Evolutionary conservation across 2,113 vertebrate genomes (phyloP).

Genomic region (Solea solea): DNA sequence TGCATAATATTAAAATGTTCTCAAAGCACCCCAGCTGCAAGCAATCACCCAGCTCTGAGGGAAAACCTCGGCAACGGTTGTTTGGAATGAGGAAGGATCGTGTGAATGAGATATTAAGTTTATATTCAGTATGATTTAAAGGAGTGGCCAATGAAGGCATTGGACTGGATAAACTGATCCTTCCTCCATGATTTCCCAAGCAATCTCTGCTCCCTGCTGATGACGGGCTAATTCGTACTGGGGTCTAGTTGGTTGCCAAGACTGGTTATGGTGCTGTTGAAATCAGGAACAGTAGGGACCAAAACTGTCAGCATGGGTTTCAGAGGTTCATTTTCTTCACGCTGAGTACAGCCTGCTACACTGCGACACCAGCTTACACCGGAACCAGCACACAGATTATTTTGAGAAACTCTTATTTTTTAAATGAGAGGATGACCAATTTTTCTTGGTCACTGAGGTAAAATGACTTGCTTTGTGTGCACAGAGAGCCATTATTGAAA

Average conservation of each 20-base stretch:
- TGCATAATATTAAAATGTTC: slow-evolving; percentile 89
- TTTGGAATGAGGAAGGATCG: slow-evolving; percentile 43
- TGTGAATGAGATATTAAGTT: slow-evolving; percentile 46
- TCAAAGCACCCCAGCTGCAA: slow-evolving; percentile 89
- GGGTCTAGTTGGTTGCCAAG: slow-evolving; percentile 72
- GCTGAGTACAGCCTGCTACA: slow-evolving; percentile 76
- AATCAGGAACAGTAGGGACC: slow-evolving; percentile 76
- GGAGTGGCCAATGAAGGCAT: slow-evolving; percentile 43
- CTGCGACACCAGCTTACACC: slow-evolving; percentile 32
- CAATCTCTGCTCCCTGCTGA: slow-evolving; percentile 63
- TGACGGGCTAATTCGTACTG: slow-evolving; percentile 71
- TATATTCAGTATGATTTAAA: slow-evolving; percentile 39
- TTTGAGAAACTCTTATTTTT: slow-evolving; percentile 9
- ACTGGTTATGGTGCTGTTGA: slow-evolving; percentile 67
- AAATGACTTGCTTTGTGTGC: slow-evolving; percentile 12
- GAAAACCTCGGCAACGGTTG: slow-evolving; percentile 59
- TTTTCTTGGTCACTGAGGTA: background rate
- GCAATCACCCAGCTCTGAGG: slow-evolving; percentile 86
- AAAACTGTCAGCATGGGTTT: slow-evolving; percentile 77
- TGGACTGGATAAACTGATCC: slow-evolving; percentile 32
- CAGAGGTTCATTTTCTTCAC: slow-evolving; percentile 78
- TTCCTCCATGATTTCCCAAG: slow-evolving; percentile 55
- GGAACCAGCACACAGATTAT: slow-evolving; percentile 5
- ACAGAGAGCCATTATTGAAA: slow-evolving; percentile 18
- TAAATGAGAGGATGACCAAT: too few species aligned